phyloP scores from a whole-genome alignment of 2,888 invertebrate species.

The Platycheirus rosarum region DNA sequence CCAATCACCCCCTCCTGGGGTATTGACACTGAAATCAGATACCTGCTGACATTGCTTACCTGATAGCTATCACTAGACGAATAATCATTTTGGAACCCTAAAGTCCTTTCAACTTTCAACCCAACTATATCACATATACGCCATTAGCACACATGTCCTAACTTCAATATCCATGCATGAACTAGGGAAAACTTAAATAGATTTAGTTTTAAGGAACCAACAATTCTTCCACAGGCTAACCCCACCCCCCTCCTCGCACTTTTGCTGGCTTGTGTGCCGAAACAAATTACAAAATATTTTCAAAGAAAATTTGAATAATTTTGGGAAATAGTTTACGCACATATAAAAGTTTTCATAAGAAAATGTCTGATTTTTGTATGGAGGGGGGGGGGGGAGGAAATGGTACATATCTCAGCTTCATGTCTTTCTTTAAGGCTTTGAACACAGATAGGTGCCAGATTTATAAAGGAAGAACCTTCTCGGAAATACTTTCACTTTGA shows the following conservation, averaged over 20 bases:
- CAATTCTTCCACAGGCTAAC: slow-evolving; percentile 1
- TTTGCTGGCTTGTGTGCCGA: neutral
- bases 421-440: slow-evolving; percentile 54
- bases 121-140: neutral
- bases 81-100: slow-evolving; percentile 60
- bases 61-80: slow-evolving; percentile 58
- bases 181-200: slow-evolving; percentile 68
- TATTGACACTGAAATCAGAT: slow-evolving; percentile 70
- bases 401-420: slow-evolving; percentile 54
- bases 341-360: slow-evolving; percentile 24
- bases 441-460: slow-evolving; percentile 22
- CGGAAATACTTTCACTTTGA: slow-evolving; percentile 68
- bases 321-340: slow-evolving; percentile 60
- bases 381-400: neutral
- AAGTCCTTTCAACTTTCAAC: slow-evolving; percentile 48
- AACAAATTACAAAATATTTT: slow-evolving; percentile 68
- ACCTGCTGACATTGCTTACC: slow-evolving; percentile 37
- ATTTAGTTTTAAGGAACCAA: slow-evolving; percentile 62
- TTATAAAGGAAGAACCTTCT: slow-evolving; percentile 19
- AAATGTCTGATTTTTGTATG: neutral
- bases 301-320: slow-evolving; percentile 69
- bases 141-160: neutral
- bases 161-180: slow-evolving; percentile 8
- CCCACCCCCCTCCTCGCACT: neutral
- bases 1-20: neutral